phyloP scores from a whole-genome alignment of 1,140 invertebrate genomes.

The Conus ventricosus region DNA sequence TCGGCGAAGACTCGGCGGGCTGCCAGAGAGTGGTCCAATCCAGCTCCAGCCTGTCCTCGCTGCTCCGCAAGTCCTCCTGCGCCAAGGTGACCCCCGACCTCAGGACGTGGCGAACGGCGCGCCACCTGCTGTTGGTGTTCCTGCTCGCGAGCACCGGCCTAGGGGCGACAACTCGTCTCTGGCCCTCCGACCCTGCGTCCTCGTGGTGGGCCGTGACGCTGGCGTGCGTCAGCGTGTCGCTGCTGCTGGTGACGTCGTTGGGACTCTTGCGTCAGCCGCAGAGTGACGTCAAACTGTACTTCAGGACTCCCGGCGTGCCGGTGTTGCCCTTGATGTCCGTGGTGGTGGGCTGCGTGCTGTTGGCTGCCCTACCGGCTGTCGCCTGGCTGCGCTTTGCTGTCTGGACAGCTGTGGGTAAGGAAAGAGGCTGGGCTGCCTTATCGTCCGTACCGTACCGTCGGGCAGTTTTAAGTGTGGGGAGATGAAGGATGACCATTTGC shows the following conservation, averaged over 20 bases:
- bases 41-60: neutral
- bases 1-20: neutral
- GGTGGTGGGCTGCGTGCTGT: constrained; percentile 65
- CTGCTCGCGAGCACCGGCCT: constrained; percentile 45
- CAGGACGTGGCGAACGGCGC: constrained; percentile 52
- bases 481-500: neutral
- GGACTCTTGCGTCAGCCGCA: constrained; percentile 67
- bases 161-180: constrained; percentile 29
- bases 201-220: constrained; percentile 70
- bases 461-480: neutral
- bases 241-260: constrained; percentile 53
- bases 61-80: constrained; percentile 45
- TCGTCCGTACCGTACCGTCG: neutral
- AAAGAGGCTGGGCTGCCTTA: neutral
- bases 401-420: constrained; percentile 70
- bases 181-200: constrained; percentile 25
- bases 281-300: constrained; percentile 56
- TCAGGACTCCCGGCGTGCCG: constrained; percentile 69
- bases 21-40: constrained; percentile 24
- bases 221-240: constrained; percentile 52
- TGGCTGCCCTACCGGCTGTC: constrained; percentile 66
- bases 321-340: constrained; percentile 66
- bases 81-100: constrained; percentile 50
- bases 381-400: constrained; percentile 70
- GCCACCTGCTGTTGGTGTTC: constrained; percentile 56